Evolutionary conservation across 2,797 vertebrate genomes (phyloP).

Genomic region (Molothrus ater): DNA sequence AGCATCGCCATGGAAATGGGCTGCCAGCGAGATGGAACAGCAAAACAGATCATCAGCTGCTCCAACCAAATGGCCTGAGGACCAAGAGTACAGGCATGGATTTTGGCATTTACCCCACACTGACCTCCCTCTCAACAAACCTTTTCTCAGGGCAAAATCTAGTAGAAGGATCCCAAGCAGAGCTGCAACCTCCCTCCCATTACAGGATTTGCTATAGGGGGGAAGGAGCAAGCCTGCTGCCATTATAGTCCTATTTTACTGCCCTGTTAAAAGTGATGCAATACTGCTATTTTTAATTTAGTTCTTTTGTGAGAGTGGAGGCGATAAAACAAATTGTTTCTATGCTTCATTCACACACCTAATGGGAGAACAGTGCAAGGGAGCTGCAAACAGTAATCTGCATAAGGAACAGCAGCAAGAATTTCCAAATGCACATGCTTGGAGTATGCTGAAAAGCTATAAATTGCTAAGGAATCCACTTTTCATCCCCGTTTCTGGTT

Average conservation of each 20-base stretch:
- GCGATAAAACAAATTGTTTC: conserved; percentile 2
- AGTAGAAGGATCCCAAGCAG: not conserved
- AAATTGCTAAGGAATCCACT: not conserved
- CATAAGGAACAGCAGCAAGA: not conserved
- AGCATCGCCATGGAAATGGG: not conserved
- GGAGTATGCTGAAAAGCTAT: not conserved
- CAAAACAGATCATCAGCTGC: not conserved
- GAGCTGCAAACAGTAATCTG: not conserved
- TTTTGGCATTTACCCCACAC: not conserved
- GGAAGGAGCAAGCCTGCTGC: not conserved
- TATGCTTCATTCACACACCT: conserved; percentile 21
- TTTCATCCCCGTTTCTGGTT: not conserved
- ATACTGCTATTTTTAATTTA: conserved; percentile 39
- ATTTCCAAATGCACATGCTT: not conserved
- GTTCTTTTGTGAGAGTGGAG: conserved; percentile 6
- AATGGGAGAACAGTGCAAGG: not conserved
- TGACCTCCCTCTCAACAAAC: not conserved
- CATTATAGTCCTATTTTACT: not conserved
- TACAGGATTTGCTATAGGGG: not conserved
- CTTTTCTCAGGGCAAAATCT: not conserved
- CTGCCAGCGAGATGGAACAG: not conserved
- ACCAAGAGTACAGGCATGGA: not conserved
- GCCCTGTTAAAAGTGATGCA: not conserved
- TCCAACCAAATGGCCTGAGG: not conserved
- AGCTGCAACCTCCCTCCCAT: not conserved